Percentiles rank a stretch among this genome's conserved stretches.
phyloP scores from a whole-genome alignment of 1,140 invertebrate genomes.

The Drosophila kepulauana region DNA sequence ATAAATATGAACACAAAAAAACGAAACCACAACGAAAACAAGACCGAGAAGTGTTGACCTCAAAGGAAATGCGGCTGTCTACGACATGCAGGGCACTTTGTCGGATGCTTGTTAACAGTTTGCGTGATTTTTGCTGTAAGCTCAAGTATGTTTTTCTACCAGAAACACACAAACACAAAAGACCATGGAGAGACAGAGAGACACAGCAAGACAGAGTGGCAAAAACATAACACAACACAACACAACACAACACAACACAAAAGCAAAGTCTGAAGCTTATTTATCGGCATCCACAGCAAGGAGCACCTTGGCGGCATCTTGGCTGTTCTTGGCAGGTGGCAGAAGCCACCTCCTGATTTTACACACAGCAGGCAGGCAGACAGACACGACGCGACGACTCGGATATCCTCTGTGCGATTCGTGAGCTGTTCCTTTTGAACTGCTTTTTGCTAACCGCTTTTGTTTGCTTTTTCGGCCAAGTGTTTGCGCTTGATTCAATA shows the following conservation, averaged over 20 bases:
- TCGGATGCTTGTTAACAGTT: slow-evolving; percentile 14
- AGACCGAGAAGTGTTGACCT: slow-evolving; percentile 8
- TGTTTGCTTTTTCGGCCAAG: slow-evolving; percentile 23
- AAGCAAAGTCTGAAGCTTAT: slow-evolving; percentile 28
- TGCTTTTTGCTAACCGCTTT: slow-evolving; percentile 20
- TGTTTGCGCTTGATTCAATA: slow-evolving; percentile 71
- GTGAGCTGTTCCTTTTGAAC: not conserved
- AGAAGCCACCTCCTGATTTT: not conserved
- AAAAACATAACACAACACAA: slow-evolving; percentile 7
- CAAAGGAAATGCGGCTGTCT: not conserved
- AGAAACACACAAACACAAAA: not conserved
- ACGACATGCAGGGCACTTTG: slow-evolving; percentile 10
- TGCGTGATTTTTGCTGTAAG: slow-evolving; percentile 22
- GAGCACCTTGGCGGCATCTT: not conserved
- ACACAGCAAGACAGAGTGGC: not conserved
- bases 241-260: slow-evolving; percentile 20
- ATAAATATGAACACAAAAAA: slow-evolving; percentile 3
- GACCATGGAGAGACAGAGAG: not conserved
- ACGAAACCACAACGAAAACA: not conserved
- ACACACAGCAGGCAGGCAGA: not conserved
- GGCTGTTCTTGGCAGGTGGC: slow-evolving; percentile 32
- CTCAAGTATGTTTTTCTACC: slow-evolving; percentile 31
- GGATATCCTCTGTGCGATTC: slow-evolving; percentile 1
- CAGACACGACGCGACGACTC: not conserved
- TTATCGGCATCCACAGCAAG: not conserved